Evolutionary conservation across 2,888 invertebrate genomes (phyloP).

Genomic region (Cloeon dipterum): DNA sequence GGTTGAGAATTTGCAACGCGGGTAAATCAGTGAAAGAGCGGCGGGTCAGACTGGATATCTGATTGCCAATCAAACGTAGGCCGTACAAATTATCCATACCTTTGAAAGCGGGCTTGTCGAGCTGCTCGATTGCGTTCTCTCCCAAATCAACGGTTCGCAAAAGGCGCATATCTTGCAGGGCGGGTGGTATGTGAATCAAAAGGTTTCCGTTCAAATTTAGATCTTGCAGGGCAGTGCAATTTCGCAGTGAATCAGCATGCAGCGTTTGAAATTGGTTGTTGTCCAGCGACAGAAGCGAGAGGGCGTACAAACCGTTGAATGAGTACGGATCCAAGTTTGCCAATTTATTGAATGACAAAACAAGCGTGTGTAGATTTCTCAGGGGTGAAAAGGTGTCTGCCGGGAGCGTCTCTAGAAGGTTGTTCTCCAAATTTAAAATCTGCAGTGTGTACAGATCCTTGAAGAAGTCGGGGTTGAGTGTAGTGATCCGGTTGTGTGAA

Average conservation of each 20-base stretch:
- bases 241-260: constrained; percentile 70
- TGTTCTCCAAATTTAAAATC: constrained; percentile 65
- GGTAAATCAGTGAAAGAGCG: constrained; percentile 58
- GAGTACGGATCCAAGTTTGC: constrained; percentile 67
- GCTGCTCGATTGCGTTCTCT: constrained; percentile 62
- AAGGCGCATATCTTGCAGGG: constrained; percentile 63
- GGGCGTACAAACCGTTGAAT: constrained; percentile 66
- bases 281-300: constrained; percentile 64
- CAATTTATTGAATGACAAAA: constrained; percentile 67
- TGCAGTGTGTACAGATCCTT: constrained; percentile 67
- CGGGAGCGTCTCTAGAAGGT: constrained; percentile 58
- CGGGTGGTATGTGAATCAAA: constrained; percentile 54
- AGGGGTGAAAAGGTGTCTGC: constrained; percentile 75
- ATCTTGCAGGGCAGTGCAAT: constrained; percentile 76
- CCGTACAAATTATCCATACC: constrained; percentile 72
- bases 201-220: constrained; percentile 74
- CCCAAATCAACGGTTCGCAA: constrained; percentile 74
- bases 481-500: constrained; percentile 60
- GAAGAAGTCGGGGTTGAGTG: constrained; percentile 62
- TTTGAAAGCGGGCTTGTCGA: constrained; percentile 62
- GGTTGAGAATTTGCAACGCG: constrained; percentile 61
- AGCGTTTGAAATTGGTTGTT: constrained; percentile 65
- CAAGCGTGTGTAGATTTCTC: constrained; percentile 76
- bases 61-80: constrained; percentile 71
- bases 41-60: constrained; percentile 57